Base-by-base conservation (phyloP, 2,113 vertebrate species). In the Penelope pileata region DNA sequence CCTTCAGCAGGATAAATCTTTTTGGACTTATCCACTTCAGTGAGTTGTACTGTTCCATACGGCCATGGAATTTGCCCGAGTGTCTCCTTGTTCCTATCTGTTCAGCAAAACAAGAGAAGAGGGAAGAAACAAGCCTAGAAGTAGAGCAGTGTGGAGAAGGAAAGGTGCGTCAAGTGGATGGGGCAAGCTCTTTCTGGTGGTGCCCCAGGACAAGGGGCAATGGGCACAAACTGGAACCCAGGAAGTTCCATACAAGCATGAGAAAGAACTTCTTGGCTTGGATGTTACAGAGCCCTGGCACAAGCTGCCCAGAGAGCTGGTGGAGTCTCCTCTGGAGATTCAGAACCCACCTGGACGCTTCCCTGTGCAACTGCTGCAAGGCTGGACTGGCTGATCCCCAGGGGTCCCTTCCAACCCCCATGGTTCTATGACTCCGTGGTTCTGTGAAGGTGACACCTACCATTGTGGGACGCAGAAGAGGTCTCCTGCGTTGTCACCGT, bases 381-480 rank as follows among this genome's bases (percentile, higher is more conserved):
- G 26, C 9, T 19, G 30, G 53, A 56, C 10, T 32, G 30, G 2
- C 6, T 16, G 9, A 56, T 11, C 30, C 12, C 53, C 17, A 32
- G 53, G 32, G 17, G 53, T 56, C 30, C 53, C 53, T 56, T 47
- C 30, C 16, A 56, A 19, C 53, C 30, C 53, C 53, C 11, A 11
- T 10, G 32, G 30, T 32, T 32, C 16, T 54, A 29, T 30, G 16
- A 30, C 30, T 54, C 51, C 30, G 51, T 30, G 51, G 30, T 16
- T 17, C 30, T 32, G 12, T 10, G 53, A 32, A 17, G 16, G 26
- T 9, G 17, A 19, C 53, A 29, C 92, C 72, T 93, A 95, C 94
- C 94, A 0, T 97, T 98, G 97, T 98, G 98, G 78, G 94, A 96
- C 85, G 94, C 95, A 83, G 96, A 95, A 97, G 96, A 93, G 90